Conservation (phyloP, 2,888 invertebrate species). For the Sepiola atlantica region DNA sequence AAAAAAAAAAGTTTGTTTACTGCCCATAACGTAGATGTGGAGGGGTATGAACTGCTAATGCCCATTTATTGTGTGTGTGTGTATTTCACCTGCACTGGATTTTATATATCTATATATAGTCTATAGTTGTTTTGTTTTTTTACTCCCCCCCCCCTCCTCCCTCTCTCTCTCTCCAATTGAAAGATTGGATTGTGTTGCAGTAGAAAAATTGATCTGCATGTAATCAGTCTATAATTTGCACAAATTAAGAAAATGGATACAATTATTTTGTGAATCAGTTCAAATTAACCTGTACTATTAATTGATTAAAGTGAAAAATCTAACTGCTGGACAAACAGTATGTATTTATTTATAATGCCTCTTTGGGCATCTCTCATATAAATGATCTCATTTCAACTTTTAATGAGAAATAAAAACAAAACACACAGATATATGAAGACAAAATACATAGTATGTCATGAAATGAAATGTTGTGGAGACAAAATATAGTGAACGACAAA, state of each 20-base stretch:
- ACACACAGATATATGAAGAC: no score
- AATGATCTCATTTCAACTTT: no score
- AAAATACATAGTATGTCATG: no score
- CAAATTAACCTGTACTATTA: slow-evolving; percentile 16
- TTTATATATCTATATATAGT: no score
- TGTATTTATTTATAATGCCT: no score
- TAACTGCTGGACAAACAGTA: not conserved
- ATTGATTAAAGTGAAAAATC: not conserved
- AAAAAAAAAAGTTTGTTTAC: not conserved
- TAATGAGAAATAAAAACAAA: no score
- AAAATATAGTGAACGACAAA: no score
- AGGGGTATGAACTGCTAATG: no score
- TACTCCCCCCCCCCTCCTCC: no score
- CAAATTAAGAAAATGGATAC: slow-evolving; percentile 13
- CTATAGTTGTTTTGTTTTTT: not conserved
- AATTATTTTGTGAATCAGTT: slow-evolving; percentile 18
- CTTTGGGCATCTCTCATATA: no score
- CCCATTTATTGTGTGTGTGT: not conserved
- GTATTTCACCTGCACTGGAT: not conserved
- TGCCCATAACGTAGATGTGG: no score
- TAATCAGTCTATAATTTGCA: not conserved
- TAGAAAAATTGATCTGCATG: not conserved
- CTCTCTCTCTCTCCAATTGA: not conserved
- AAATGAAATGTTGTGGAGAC: no score
- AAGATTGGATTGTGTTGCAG: slow-evolving; percentile 11